Percentiles rank a stretch among this genome's conserved stretches.
phyloP scores from a whole-genome alignment of 2,888 invertebrate species.

The Macrostomum cliftonense region DNA sequence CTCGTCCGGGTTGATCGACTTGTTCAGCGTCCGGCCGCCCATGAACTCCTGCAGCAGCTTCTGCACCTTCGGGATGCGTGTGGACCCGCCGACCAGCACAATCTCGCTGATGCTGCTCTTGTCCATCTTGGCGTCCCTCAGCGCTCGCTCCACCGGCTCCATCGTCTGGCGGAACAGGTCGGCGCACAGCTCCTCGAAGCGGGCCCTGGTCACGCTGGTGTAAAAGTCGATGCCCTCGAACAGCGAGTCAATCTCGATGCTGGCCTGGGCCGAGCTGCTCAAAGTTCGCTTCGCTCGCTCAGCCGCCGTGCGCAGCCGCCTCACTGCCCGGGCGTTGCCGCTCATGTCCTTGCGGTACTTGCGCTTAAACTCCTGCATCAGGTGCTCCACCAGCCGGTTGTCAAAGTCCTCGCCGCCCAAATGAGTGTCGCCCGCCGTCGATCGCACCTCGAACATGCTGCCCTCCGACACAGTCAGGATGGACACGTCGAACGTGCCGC shows the following conservation, averaged over 20 bases:
- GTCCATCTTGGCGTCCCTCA: conserved; percentile 88
- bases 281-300: conserved; percentile 48
- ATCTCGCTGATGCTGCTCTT: conserved; percentile 49
- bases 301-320: conserved; percentile 76
- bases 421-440: conserved; percentile 50
- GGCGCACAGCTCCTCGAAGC: conserved; percentile 87
- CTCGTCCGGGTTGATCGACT: conserved; percentile 39
- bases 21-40: conserved; percentile 37
- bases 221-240: conserved; percentile 89
- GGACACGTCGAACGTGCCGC: conserved; percentile 38
- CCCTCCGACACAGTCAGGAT: conserved; percentile 40
- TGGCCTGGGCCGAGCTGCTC: conserved; percentile 42
- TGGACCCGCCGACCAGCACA: conserved; percentile 70
- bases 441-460: conserved; percentile 43
- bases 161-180: conserved; percentile 86
- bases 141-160: conserved; percentile 85
- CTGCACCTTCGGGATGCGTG: conserved; percentile 91
- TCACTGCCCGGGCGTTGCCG: conserved; percentile 64
- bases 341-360: conserved; percentile 49
- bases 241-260: conserved; percentile 78
- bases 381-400: conserved; percentile 62
- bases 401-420: conserved; percentile 55
- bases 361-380: conserved; percentile 56
- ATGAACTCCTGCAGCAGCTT: conserved; percentile 59
- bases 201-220: conserved; percentile 76